Conservation (phyloP, 2,888 invertebrate species). For the Amphimallon solstitiale region DNA sequence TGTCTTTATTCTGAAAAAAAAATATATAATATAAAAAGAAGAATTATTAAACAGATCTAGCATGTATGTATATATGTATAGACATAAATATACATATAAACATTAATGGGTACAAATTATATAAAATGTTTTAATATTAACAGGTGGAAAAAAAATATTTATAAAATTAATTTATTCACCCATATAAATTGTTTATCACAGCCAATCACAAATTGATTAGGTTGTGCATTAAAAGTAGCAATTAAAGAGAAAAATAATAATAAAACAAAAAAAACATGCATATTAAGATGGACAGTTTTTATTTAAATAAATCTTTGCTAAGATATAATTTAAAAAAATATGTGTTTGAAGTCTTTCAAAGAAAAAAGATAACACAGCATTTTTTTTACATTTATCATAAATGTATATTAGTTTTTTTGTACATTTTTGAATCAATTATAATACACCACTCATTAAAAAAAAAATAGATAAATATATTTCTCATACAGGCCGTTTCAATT, state of each 20-base stretch:
- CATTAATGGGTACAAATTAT: constrained; percentile 29
- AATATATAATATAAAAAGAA: constrained; percentile 21
- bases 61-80: neutral
- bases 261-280: constrained; percentile 9
- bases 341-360: neutral
- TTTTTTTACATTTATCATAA: constrained; percentile 14
- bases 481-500: constrained; percentile 11
- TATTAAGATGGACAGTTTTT: constrained; percentile 5
- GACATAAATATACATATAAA: neutral
- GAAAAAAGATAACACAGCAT: constrained; percentile 2
- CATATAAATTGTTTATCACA: constrained; percentile 40
- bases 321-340: neutral
- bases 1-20: constrained; percentile 33
- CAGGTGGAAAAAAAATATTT: constrained; percentile 40
- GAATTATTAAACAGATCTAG: constrained; percentile 31
- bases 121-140: constrained; percentile 37
- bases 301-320: neutral
- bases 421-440: constrained; percentile 11
- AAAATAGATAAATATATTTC: neutral
- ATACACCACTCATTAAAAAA: constrained; percentile 15
- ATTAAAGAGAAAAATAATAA: constrained; percentile 1
- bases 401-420: constrained; percentile 1
- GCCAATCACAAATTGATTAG: constrained; percentile 42
- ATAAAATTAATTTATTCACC: constrained; percentile 39
- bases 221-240: constrained; percentile 37